phyloP scores from a whole-genome alignment of 30 jellyfish, hydroid and myxozoan genomes.

The Hydractinia symbiolongicarpus region DNA sequence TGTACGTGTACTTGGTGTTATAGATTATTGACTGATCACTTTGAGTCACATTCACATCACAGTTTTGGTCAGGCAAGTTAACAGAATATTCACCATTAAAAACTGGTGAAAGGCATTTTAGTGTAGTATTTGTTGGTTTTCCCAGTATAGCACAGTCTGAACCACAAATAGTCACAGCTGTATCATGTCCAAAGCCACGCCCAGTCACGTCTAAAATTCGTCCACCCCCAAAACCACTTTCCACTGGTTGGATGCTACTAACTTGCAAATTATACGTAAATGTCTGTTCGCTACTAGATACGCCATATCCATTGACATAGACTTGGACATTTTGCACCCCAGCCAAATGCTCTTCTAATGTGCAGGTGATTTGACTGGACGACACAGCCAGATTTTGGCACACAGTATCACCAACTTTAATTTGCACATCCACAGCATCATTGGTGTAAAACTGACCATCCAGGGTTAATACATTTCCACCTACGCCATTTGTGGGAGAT shows the following conservation, averaged over 20 bases:
- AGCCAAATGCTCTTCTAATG: slow-evolving; percentile 50
- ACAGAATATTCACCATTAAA: not conserved
- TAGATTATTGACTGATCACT: not conserved
- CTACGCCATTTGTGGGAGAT: slow-evolving; percentile 13
- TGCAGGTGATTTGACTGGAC: slow-evolving; percentile 35
- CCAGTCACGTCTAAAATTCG: slow-evolving; percentile 51
- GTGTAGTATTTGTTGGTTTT: not conserved
- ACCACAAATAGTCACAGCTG: slow-evolving; percentile 50
- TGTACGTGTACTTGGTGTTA: slow-evolving; percentile 29
- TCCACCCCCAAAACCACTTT: slow-evolving; percentile 96
- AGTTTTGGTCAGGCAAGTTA: not conserved
- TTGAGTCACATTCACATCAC: not conserved
- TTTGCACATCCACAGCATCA: slow-evolving; percentile 23
- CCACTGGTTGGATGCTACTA: slow-evolving; percentile 35
- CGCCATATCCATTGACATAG: slow-evolving; percentile 52
- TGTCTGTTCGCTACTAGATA: slow-evolving; percentile 25
- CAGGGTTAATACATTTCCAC: slow-evolving; percentile 12
- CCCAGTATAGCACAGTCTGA: slow-evolving; percentile 23
- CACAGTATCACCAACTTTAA: slow-evolving; percentile 38
- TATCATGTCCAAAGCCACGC: slow-evolving; percentile 53
- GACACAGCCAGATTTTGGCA: slow-evolving; percentile 38
- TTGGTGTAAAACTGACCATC: slow-evolving; percentile 8
- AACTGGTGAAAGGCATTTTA: not conserved
- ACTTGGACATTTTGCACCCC: slow-evolving; percentile 56
- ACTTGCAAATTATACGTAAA: slow-evolving; percentile 47